phyloP scores from a whole-genome alignment of 1,140 invertebrate species.

The Drosophila ironensis region DNA sequence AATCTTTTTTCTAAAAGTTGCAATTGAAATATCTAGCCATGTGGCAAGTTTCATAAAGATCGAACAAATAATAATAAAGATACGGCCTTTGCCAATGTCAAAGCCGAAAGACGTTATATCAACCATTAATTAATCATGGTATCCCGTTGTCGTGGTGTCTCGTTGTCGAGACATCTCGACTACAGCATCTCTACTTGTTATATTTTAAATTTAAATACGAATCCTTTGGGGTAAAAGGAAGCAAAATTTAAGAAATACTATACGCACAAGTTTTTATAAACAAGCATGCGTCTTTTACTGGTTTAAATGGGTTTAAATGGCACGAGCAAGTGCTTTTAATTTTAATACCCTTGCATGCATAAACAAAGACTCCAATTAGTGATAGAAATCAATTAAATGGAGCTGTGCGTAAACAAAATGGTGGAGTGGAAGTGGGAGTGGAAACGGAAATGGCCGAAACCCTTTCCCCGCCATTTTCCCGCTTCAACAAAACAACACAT shows the following conservation, averaged over 20 bases:
- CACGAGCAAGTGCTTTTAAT: constrained; percentile 45
- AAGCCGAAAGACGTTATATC: no score
- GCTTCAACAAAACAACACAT: neutral
- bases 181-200: no score
- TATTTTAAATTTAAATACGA: no score
- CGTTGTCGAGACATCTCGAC: no score
- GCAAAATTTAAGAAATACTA: constrained; percentile 2
- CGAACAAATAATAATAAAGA: no score
- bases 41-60: no score
- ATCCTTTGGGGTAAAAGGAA: neutral
- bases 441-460: constrained; percentile 7
- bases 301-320: constrained; percentile 42
- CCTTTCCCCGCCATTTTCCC: neutral
- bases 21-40: no score
- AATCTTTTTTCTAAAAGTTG: no score
- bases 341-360: constrained; percentile 46
- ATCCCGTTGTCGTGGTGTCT: no score
- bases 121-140: no score
- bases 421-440: neutral
- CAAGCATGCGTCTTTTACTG: constrained; percentile 24
- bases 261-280: no score
- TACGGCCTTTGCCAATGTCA: no score
- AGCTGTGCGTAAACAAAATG: constrained; percentile 15
- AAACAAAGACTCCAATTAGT: constrained; percentile 55
- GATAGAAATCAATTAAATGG: constrained; percentile 50